Evolutionary conservation across 2,797 vertebrate species (phyloP).

Genomic region (Bufotes viridis): DNA sequence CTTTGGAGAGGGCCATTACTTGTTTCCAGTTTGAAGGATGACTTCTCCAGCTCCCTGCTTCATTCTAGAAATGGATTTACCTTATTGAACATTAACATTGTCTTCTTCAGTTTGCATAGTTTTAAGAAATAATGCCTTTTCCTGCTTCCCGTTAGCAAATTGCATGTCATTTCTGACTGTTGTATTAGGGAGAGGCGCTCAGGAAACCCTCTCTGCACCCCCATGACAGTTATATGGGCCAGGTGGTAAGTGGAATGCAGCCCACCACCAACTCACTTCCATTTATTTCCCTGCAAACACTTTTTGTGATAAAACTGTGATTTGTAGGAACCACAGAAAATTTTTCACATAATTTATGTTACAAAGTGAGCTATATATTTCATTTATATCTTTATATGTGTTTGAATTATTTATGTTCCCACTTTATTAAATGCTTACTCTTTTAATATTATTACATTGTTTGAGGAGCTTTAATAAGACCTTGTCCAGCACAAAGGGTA

Average conservation of each 20-base stretch:
- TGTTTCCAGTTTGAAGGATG: slow-evolving; percentile 25
- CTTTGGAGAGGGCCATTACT: slow-evolving; percentile 30
- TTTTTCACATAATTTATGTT: no score
- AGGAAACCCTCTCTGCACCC: background rate
- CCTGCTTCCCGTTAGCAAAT: slow-evolving; percentile 35
- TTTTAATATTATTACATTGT: no score
- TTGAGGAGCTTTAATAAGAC: no score
- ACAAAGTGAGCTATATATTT: no score
- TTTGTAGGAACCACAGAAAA: background rate
- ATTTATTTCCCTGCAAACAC: background rate
- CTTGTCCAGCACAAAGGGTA: no score
- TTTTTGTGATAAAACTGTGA: background rate
- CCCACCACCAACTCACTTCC: background rate
- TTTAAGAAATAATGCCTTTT: slow-evolving; percentile 30
- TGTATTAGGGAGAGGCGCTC: slow-evolving; percentile 18
- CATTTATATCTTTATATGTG: no score
- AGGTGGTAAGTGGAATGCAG: slow-evolving; percentile 26
- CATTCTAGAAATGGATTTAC: slow-evolving; percentile 23
- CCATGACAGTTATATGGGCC: slow-evolving; percentile 41
- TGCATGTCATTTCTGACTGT: background rate
- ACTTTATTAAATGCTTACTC: no score
- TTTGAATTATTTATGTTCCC: no score
- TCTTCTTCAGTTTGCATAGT: slow-evolving; percentile 21
- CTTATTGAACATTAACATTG: slow-evolving; percentile 25
- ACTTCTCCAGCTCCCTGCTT: slow-evolving; percentile 8